These are phyloP conservation scores for Coelopa frigida DNA, from an alignment of 1,140 invertebrate species.

Conservation along the genomic window DNA sequence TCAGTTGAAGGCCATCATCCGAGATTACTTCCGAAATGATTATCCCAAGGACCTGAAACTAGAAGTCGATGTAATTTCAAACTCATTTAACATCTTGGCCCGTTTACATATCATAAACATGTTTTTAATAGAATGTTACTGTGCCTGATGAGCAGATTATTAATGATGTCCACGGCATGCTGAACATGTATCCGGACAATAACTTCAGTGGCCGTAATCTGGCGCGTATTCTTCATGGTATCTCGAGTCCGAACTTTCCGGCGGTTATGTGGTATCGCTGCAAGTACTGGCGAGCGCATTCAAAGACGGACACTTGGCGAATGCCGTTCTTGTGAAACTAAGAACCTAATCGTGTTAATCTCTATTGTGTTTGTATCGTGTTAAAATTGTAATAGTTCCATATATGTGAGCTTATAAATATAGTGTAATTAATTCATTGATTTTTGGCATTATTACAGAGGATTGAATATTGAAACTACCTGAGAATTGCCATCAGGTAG, in stretches of 20 bases:
- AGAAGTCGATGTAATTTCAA: constrained; percentile 33
- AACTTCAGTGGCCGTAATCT: constrained; percentile 78
- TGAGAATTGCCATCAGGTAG: no score
- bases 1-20: constrained; percentile 62
- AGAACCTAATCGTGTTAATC: no score
- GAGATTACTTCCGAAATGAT: constrained; percentile 59
- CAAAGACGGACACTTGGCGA: constrained; percentile 70
- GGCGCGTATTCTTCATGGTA: constrained; percentile 90
- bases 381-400: no score
- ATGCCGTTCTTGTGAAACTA: constrained; percentile 58
- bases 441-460: no score
- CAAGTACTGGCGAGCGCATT: constrained; percentile 79
- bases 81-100: no score
- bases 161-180: constrained; percentile 63
- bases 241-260: constrained; percentile 85
- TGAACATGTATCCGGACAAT: constrained; percentile 72
- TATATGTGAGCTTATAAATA: no score
- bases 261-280: constrained; percentile 80
- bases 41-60: constrained; percentile 44
- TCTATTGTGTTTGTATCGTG: no score
- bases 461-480: no score
- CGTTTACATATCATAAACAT: no score
- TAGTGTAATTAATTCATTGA: no score
- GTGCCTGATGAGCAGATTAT: constrained; percentile 53
- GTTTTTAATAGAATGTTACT: no score